Conservation (phyloP, 2,888 invertebrate species). For the Priocnemis perturbator region DNA sequence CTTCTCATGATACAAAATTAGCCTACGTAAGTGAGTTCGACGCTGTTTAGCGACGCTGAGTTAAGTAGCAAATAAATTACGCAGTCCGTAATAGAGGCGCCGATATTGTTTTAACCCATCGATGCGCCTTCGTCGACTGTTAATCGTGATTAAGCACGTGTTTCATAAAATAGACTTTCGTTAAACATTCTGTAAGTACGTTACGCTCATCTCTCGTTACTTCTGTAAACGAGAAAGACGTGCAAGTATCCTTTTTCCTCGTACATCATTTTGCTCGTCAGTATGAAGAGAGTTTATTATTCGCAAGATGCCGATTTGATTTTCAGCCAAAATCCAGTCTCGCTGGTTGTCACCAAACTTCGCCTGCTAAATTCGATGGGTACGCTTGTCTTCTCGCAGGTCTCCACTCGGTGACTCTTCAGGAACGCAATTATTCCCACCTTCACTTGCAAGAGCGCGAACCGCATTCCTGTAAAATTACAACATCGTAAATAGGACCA, state of each 20-base stretch:
- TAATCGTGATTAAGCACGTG: no score
- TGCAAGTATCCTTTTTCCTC: background rate
- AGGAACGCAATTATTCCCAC: slow-evolving; percentile 76
- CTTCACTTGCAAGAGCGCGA: slow-evolving; percentile 78
- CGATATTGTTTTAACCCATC: no score
- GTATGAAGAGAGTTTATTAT: background rate
- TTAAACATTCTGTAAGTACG: no score
- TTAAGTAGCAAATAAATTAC: slow-evolving; percentile 2
- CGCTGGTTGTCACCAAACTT: slow-evolving; percentile 69
- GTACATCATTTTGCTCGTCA: background rate
- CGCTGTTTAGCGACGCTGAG: background rate
- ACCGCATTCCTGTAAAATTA: slow-evolving; percentile 76
- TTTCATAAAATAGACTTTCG: no score
- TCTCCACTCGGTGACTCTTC: slow-evolving; percentile 65
- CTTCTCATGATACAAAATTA: no score
- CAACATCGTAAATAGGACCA: background rate
- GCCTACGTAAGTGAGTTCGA: no score
- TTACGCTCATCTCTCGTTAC: no score
- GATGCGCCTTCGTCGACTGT: no score
- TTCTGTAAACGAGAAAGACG: no score
- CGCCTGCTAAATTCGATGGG: slow-evolving; percentile 70
- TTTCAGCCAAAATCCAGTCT: slow-evolving; percentile 68
- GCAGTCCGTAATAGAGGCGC: background rate
- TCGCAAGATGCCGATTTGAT: slow-evolving; percentile 38
- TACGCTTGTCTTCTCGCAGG: slow-evolving; percentile 61